A percentile compares a stretch with the other conserved stretches of the same genome.
phyloP scores from a whole-genome alignment of 2,888 invertebrate species.

The Lithophane socia region DNA sequence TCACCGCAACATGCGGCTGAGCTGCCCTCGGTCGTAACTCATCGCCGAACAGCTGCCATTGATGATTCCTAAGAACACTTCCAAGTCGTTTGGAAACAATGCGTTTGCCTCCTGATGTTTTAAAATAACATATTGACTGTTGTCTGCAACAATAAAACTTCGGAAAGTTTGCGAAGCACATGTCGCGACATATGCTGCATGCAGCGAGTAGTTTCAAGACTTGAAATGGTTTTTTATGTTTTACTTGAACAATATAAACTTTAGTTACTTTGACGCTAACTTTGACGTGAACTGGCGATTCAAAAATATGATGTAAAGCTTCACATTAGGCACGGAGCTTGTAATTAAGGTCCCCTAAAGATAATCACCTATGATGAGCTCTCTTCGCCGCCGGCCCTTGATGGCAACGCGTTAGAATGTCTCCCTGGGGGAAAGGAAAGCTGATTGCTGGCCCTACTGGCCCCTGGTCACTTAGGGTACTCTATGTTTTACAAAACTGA shows the following conservation, averaged over 20 bases:
- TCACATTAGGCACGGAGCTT: constrained; percentile 69
- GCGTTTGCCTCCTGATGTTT: constrained; percentile 50
- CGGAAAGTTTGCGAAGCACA: constrained; percentile 33
- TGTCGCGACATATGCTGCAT: constrained; percentile 40
- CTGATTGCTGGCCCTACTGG: constrained; percentile 65
- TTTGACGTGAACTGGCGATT: constrained; percentile 21
- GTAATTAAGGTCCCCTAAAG: constrained; percentile 75
- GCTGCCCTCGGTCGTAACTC: constrained; percentile 71
- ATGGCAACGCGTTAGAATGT: constrained; percentile 47
- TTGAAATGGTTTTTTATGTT: constrained; percentile 8
- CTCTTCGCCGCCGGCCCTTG: constrained; percentile 65
- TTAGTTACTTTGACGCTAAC: constrained; percentile 12
- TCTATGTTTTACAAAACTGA: constrained; percentile 56
- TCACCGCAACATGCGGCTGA: constrained; percentile 72
- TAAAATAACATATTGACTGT: constrained; percentile 61
- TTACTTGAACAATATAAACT: constrained; percentile 1
- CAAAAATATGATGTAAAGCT: constrained; percentile 53
- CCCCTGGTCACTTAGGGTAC: constrained; percentile 61
- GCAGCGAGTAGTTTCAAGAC: constrained; percentile 4
- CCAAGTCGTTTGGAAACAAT: constrained; percentile 64
- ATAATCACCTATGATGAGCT: constrained; percentile 71
- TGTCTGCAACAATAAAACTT: constrained; percentile 36
- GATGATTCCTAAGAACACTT: constrained; percentile 67
- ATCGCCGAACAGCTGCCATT: constrained; percentile 71
- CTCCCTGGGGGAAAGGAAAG: constrained; percentile 61